Evolutionary conservation across 1,140 invertebrate genomes (phyloP).

Genomic region (Centruroides vittatus): DNA sequence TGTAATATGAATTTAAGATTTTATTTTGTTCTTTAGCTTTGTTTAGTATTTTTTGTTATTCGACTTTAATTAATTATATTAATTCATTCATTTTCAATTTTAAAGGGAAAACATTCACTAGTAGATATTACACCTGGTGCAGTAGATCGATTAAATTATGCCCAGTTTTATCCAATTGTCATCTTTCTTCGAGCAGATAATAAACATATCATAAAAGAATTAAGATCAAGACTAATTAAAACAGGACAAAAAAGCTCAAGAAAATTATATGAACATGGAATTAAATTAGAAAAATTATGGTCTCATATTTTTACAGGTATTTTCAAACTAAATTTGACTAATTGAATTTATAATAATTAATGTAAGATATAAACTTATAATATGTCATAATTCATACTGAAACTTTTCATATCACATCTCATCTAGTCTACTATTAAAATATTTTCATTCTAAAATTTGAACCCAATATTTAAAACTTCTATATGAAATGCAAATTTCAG

Average conservation of each 20-base stretch:
- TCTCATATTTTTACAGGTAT: constrained; percentile 72
- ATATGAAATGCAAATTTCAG: too few relatives aligned
- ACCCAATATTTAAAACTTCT: too few relatives aligned
- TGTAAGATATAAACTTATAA: too few relatives aligned
- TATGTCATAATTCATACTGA: too few relatives aligned
- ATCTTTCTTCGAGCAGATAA: constrained; percentile 90
- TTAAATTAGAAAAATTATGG: constrained; percentile 91
- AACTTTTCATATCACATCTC: too few relatives aligned
- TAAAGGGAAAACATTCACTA: constrained; percentile 63
- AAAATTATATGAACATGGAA: constrained; percentile 87
- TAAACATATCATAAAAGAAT: constrained; percentile 87
- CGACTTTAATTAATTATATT: neutral
- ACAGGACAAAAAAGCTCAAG: constrained; percentile 70
- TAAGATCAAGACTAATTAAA: constrained; percentile 64
- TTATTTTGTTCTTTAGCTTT: too few relatives aligned
- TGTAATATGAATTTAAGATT: too few relatives aligned
- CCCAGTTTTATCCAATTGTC: constrained; percentile 96
- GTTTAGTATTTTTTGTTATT: constrained; percentile 15
- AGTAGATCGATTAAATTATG: constrained; percentile 92
- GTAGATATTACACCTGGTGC: constrained; percentile 93
- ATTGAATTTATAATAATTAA: too few relatives aligned
- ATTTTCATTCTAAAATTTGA: too few relatives aligned
- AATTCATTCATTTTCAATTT: neutral
- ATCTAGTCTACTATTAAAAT: too few relatives aligned
- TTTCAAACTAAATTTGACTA: too few relatives aligned